phyloP scores from a whole-genome alignment of 1,140 invertebrate species.

The Drosophila ambigua region DNA sequence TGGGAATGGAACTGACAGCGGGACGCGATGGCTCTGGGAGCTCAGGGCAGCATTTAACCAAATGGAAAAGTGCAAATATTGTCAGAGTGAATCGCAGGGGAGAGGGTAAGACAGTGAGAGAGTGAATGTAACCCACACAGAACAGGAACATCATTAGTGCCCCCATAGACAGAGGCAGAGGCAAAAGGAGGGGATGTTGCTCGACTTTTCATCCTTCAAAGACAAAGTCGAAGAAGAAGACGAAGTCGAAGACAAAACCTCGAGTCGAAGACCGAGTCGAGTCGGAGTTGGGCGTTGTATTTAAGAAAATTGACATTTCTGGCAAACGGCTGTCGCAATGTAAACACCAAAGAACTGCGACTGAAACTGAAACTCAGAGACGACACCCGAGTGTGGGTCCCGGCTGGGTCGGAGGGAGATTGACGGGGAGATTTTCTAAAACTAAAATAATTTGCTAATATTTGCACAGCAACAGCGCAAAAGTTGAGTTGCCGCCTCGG shows the following conservation, averaged over 20 bases:
- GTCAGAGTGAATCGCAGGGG: slow-evolving; percentile 38
- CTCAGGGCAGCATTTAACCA: slow-evolving; percentile 70
- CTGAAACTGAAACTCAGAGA: background rate
- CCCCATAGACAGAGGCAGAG: slow-evolving; percentile 17
- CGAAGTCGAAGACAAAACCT: too few relatives aligned
- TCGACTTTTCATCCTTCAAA: slow-evolving; percentile 45
- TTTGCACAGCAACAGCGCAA: slow-evolving; percentile 76
- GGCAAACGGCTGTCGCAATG: slow-evolving; percentile 39
- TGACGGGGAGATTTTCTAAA: slow-evolving; percentile 61
- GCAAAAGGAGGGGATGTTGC: slow-evolving; percentile 16
- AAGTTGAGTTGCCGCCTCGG: slow-evolving; percentile 46
- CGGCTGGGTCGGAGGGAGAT: slow-evolving; percentile 1
- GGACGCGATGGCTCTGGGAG: slow-evolving; percentile 25
- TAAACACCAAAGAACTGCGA: slow-evolving; percentile 38
- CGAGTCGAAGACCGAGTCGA: background rate
- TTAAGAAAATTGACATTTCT: slow-evolving; percentile 64
- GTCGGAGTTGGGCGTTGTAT: slow-evolving; percentile 15
- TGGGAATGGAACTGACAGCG: background rate
- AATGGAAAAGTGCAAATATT: slow-evolving; percentile 83
- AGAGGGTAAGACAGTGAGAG: slow-evolving; percentile 15
- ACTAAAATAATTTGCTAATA: slow-evolving; percentile 83
- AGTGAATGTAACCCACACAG: slow-evolving; percentile 63
- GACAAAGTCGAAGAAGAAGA: slow-evolving; percentile 32
- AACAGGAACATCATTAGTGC: slow-evolving; percentile 79
- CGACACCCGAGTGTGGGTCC: slow-evolving; percentile 2